phyloP scores from a whole-genome alignment of 1,140 invertebrate genomes.

The Neoseiulus cucumeris region DNA sequence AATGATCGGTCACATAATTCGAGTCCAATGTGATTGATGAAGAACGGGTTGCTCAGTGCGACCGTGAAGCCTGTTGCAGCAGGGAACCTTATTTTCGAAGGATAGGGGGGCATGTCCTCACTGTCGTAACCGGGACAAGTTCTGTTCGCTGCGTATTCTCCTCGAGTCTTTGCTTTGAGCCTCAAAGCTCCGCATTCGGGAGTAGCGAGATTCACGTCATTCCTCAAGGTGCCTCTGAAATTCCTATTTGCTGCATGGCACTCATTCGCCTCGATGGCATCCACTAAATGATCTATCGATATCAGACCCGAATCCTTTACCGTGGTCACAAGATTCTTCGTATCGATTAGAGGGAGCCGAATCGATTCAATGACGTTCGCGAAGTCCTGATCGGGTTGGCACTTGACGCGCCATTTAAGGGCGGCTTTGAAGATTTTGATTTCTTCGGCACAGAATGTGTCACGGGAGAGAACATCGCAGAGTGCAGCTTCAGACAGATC shows the following conservation, averaged over 20 bases:
- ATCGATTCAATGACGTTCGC: conserved; percentile 32
- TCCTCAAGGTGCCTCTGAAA: conserved; percentile 41
- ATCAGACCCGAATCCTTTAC: conserved; percentile 67
- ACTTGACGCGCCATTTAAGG: conserved; percentile 54
- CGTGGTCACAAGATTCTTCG: conserved; percentile 62
- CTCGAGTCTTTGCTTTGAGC: conserved; percentile 64
- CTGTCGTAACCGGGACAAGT: no score
- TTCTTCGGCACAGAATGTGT: conserved; percentile 88
- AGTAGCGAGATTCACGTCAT: conserved; percentile 76
- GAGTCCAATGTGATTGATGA: conserved; percentile 44
- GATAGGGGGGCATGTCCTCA: no score
- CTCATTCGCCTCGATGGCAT: conserved; percentile 62
- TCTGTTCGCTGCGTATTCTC: conserved; percentile 38
- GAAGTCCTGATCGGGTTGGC: conserved; percentile 32
- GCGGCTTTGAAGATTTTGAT: conserved; percentile 83
- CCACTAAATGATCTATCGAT: conserved; percentile 66
- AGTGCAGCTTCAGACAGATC: conserved; percentile 45
- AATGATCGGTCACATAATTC: conserved; percentile 81
- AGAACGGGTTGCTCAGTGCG: no score
- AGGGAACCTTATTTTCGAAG: no score
- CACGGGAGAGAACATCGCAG: conserved; percentile 54
- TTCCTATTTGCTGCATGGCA: conserved; percentile 50
- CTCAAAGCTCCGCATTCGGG: conserved; percentile 53
- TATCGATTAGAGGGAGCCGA: conserved; percentile 61
- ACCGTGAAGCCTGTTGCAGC: no score